Evolutionary conservation across 2,797 vertebrate species (phyloP).

Genomic region (Botia almorhae): DNA sequence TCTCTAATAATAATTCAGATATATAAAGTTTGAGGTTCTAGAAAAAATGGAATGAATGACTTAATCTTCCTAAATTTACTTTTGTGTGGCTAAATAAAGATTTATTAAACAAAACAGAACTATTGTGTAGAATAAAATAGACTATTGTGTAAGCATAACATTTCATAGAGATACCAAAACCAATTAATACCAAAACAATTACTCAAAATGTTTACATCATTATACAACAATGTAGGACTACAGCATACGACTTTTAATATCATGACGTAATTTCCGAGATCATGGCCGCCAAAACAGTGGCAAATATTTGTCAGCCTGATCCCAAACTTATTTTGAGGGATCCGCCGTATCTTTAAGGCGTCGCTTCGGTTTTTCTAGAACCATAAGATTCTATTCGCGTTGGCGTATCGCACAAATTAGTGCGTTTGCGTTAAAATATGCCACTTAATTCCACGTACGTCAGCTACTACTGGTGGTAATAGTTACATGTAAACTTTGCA

Average conservation of each 20-base stretch:
- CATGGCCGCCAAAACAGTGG: conserved; percentile 67
- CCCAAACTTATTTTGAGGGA: neutral
- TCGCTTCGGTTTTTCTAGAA: neutral
- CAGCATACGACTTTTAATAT: neutral
- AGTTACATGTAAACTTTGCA: conserved; percentile 9
- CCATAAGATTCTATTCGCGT: neutral
- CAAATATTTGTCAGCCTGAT: conserved; percentile 16
- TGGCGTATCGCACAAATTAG: neutral
- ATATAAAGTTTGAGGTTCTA: no score
- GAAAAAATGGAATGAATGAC: no score
- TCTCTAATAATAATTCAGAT: no score
- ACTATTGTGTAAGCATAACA: no score
- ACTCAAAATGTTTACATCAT: neutral
- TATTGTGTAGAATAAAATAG: no score
- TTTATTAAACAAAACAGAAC: no score
- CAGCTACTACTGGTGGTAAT: neutral
- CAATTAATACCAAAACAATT: neutral
- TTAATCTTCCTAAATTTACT: no score
- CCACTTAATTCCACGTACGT: neutral
- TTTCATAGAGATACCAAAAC: no score
- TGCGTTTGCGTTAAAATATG: conserved; percentile 10
- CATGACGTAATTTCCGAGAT: conserved; percentile 54
- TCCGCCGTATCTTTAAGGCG: neutral
- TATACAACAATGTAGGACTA: neutral
- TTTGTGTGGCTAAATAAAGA: no score